Conservation (phyloP, 2,888 invertebrate genomes). For the Tigriopus californicus region DNA sequence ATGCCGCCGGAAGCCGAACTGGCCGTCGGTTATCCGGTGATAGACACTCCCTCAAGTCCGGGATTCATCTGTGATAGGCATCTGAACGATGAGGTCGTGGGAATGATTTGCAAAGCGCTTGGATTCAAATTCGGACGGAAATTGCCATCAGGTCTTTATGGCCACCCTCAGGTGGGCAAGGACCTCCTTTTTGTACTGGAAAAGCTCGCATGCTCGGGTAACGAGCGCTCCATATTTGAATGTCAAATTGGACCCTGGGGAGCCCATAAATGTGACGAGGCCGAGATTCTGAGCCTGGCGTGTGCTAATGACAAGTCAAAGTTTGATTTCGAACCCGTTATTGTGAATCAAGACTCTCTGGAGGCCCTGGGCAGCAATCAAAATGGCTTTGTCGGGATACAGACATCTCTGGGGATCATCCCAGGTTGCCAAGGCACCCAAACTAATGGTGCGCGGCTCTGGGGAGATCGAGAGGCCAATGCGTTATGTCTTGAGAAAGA, state of each 20-base stretch:
- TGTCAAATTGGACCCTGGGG: constrained; percentile 9
- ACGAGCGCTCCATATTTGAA: constrained; percentile 4
- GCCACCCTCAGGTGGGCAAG: neutral
- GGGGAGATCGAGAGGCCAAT: constrained; percentile 3
- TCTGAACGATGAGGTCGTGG: neutral
- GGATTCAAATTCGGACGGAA: neutral
- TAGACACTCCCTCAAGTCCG: constrained; percentile 5
- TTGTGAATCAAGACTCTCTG: neutral
- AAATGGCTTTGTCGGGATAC: neutral
- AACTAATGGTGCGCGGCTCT: neutral
- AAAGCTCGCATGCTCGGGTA: neutral
- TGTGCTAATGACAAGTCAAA: neutral
- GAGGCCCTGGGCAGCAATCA: neutral
- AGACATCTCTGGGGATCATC: neutral
- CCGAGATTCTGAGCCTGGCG: neutral
- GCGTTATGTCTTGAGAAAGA: neutral
- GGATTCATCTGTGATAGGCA: constrained; percentile 7
- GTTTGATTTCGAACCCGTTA: neutral
- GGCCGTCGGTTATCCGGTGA: neutral
- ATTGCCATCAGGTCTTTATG: neutral
- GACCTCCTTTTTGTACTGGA: constrained; percentile 3
- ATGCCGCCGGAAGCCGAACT: neutral
- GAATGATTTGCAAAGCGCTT: neutral
- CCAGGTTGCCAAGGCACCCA: neutral
- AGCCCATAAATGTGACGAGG: neutral